These are phyloP conservation scores for Rhopalosiphum padi DNA, from an alignment of 1,140 invertebrate genomes.

Conservation along the genomic window DNA sequence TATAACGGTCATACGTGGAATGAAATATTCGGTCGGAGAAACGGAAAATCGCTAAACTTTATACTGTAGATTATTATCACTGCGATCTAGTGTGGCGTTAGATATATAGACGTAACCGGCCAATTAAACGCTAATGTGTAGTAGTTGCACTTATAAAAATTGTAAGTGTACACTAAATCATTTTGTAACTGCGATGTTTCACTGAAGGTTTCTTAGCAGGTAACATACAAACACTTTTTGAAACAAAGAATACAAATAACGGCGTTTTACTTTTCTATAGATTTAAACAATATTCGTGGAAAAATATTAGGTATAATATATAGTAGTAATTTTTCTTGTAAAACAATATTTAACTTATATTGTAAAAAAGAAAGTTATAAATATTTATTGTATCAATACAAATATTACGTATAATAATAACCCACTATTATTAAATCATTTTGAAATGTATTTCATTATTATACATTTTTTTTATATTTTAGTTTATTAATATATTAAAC, in stretches of 20 bases:
- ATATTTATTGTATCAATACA: neutral
- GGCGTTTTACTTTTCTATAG: neutral
- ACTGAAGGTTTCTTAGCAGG: neutral
- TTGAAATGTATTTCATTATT: neutral
- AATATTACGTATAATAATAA: neutral
- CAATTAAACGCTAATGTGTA: constrained; percentile 34
- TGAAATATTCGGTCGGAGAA: neutral
- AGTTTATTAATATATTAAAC: neutral
- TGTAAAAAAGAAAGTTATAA: neutral
- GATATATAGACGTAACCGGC: neutral
- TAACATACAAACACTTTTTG: neutral
- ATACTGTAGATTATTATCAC: constrained; percentile 25
- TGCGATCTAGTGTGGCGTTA: neutral
- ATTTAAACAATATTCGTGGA: neutral
- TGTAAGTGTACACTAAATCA: constrained; percentile 35
- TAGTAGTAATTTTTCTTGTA: neutral
- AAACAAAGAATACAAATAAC: neutral
- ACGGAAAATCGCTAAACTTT: constrained; percentile 22
- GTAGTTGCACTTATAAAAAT: constrained; percentile 25
- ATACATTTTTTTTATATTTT: neutral
- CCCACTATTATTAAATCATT: neutral
- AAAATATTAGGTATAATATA: neutral
- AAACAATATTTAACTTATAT: neutral
- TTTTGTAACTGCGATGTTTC: neutral
- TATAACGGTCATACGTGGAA: neutral